Conservation (phyloP, 2,797 vertebrate genomes). For the Knipowitschia caucasica region DNA sequence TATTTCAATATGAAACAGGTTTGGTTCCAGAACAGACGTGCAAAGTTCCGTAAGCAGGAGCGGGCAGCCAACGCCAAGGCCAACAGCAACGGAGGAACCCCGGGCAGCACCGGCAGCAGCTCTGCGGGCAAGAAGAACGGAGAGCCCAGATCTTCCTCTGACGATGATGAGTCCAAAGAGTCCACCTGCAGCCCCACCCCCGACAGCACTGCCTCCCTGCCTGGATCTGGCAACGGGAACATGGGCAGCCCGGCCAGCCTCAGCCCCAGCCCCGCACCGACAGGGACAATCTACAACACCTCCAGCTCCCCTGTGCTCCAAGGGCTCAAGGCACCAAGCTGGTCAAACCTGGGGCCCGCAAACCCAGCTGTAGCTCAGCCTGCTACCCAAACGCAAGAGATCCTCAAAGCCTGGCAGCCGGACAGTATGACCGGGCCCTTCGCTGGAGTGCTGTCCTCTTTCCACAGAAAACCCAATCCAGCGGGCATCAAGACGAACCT, state of each 20-base stretch:
- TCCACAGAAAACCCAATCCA: constrained; percentile 89
- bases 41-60: constrained; percentile 90
- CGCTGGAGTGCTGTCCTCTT: constrained; percentile 90
- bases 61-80: constrained; percentile 88
- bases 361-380: constrained; percentile 72
- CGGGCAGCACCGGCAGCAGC: constrained; percentile 50
- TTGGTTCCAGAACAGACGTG: constrained; percentile 94
- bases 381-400: constrained; percentile 81
- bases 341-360: constrained; percentile 82
- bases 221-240: constrained; percentile 75
- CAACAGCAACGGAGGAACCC: constrained; percentile 55
- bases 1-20: constrained; percentile 75
- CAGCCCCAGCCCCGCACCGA: constrained; percentile 83
- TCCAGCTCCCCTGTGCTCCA: constrained; percentile 80
- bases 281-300: constrained; percentile 70
- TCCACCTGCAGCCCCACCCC: constrained; percentile 94
- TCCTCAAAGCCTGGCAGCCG: constrained; percentile 94
- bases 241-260: constrained; percentile 85
- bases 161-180: constrained; percentile 94
- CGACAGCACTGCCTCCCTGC: constrained; percentile 92
- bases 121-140: constrained; percentile 76
- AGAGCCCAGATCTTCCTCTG: constrained; percentile 85
- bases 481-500: constrained; percentile 86
- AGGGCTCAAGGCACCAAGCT: constrained; percentile 84
- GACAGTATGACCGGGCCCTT: constrained; percentile 91